Conservation (phyloP, 2,113 vertebrate genomes). For the Ammospiza nelsoni region DNA sequence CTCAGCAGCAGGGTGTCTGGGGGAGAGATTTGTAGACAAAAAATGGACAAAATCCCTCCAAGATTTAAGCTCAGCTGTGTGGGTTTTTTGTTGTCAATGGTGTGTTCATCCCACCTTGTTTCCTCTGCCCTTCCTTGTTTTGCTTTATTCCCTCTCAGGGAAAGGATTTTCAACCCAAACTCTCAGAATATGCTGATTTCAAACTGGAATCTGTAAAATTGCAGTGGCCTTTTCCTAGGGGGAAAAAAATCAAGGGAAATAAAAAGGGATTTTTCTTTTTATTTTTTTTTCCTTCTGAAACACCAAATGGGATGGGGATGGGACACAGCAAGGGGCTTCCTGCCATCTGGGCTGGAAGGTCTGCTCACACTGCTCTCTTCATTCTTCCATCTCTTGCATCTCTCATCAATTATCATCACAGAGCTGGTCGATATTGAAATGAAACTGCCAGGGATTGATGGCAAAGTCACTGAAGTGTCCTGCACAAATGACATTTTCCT, state of each 20-base stretch:
- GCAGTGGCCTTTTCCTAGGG: background rate
- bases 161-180: background rate
- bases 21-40: background rate
- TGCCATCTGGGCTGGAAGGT: background rate
- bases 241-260: background rate
- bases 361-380: background rate
- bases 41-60: background rate
- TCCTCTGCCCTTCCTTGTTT: background rate
- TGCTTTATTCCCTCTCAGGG: background rate
- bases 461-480: background rate
- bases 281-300: background rate
- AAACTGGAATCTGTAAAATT: background rate
- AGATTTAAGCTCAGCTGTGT: background rate
- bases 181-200: background rate
- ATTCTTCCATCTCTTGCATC: slow-evolving; percentile 6
- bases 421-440: slow-evolving; percentile 46
- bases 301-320: background rate
- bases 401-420: background rate
- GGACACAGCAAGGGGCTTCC: background rate
- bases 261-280: background rate
- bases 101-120: background rate
- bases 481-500: background rate
- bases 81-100: background rate
- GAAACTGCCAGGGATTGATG: slow-evolving; percentile 9
- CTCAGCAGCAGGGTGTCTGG: background rate